Conservation (phyloP, 2,113 vertebrate genomes). For the Trichechus manatus region DNA sequence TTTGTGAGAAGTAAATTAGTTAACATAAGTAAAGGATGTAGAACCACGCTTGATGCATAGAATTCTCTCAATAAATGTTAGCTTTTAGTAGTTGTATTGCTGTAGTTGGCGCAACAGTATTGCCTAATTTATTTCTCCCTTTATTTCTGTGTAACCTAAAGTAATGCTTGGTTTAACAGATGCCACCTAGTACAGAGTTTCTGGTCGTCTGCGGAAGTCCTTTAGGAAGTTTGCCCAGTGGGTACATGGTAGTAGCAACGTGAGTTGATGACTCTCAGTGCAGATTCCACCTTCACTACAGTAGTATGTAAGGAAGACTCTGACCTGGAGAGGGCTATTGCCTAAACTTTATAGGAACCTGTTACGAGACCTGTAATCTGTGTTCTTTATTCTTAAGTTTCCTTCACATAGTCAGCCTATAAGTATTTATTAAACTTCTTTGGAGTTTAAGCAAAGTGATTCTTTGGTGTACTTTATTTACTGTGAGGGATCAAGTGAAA, state of each 20-base stretch:
- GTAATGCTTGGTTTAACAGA: not conserved
- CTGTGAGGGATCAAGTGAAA: not conserved
- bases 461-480: slow-evolving; percentile 7
- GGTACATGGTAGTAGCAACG: not conserved
- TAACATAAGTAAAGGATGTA: not conserved
- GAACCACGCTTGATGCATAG: not conserved
- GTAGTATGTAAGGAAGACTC: not conserved
- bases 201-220: not conserved
- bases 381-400: not conserved
- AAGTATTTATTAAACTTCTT: slow-evolving; percentile 17
- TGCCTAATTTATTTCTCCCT: not conserved
- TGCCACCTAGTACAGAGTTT: not conserved
- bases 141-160: not conserved
- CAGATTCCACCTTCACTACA: not conserved
- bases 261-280: not conserved
- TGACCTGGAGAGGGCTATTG: not conserved
- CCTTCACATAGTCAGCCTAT: not conserved
- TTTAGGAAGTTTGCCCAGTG: not conserved
- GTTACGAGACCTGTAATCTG: not conserved
- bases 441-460: slow-evolving; percentile 34
- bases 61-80: not conserved
- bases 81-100: not conserved
- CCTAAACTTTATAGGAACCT: not conserved
- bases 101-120: not conserved
- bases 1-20: not conserved